Conservation (phyloP, 2,797 vertebrate species). For the Rallus crepitans region DNA sequence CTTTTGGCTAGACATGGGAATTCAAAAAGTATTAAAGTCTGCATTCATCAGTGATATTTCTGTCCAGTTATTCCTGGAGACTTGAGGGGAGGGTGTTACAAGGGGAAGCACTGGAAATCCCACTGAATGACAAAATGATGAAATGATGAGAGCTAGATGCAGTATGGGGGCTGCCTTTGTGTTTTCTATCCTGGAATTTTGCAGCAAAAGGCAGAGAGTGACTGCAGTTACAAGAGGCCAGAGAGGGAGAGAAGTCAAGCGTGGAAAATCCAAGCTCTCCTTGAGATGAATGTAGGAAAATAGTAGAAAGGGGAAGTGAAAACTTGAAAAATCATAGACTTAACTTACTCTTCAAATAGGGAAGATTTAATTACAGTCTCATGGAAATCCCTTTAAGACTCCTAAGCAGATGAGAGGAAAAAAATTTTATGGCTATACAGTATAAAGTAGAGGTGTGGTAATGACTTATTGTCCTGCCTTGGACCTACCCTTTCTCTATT, state of each 20-base stretch:
- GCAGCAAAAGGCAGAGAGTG: neutral
- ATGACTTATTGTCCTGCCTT: neutral
- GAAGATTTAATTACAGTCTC: neutral
- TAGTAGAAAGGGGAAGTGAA: neutral
- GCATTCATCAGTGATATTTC: neutral
- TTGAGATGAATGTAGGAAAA: neutral
- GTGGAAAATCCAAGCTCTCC: neutral
- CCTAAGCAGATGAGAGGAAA: neutral
- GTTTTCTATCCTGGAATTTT: neutral
- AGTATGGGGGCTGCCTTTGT: neutral
- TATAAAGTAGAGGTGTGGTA: neutral
- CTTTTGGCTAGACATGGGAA: neutral
- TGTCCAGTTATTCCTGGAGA: neutral
- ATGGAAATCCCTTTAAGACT: neutral
- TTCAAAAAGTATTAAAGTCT: neutral
- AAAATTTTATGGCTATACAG: neutral
- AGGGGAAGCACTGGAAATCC: neutral
- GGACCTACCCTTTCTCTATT: neutral
- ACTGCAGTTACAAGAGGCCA: neutral
- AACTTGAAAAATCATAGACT: neutral
- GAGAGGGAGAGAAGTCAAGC: neutral
- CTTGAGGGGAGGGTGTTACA: neutral
- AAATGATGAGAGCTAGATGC: neutral
- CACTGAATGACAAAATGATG: neutral
- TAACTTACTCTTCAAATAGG: fast-evolving